These are phyloP conservation scores for Carcina quercana DNA, from an alignment of 2,888 invertebrate species.

Conservation along the genomic window DNA sequence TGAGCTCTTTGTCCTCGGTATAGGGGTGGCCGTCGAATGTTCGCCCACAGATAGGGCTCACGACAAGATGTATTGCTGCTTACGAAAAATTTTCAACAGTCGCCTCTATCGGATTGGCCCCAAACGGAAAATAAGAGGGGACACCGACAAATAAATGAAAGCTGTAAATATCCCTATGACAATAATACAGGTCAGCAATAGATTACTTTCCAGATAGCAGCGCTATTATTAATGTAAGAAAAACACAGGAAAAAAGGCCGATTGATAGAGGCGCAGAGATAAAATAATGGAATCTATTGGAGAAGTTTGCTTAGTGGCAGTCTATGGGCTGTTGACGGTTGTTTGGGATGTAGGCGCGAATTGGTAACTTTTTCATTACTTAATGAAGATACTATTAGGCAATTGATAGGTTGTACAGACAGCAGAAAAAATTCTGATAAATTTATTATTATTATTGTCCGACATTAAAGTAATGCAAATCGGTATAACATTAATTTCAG, in stretches of 20 bases:
- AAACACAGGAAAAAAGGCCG: constrained; percentile 63
- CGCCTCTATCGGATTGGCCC: constrained; percentile 69
- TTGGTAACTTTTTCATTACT: constrained; percentile 11
- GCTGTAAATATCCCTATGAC: constrained; percentile 72
- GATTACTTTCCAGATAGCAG: constrained; percentile 64
- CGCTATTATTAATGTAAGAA: constrained; percentile 67
- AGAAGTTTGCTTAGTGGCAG: constrained; percentile 32
- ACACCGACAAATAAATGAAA: constrained; percentile 68
- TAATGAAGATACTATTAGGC: no score
- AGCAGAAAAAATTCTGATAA: no score
- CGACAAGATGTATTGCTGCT: constrained; percentile 73
- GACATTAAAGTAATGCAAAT: no score
- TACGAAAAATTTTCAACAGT: constrained; percentile 74
- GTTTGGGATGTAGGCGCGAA: constrained; percentile 16
- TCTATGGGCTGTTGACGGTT: constrained; percentile 17
- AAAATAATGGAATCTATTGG: constrained; percentile 46
- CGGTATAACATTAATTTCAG: no score
- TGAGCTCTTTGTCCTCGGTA: constrained; percentile 44
- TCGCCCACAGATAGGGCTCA: constrained; percentile 70
- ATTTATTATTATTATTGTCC: no score
- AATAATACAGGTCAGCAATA: constrained; percentile 75
- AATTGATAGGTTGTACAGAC: no score
- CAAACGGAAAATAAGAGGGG: constrained; percentile 75
- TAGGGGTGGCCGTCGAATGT: constrained; percentile 70
- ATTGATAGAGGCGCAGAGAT: constrained; percentile 47